Base-by-base conservation (phyloP, 1,140 invertebrate genomes). In the Telenomus remus region DNA sequence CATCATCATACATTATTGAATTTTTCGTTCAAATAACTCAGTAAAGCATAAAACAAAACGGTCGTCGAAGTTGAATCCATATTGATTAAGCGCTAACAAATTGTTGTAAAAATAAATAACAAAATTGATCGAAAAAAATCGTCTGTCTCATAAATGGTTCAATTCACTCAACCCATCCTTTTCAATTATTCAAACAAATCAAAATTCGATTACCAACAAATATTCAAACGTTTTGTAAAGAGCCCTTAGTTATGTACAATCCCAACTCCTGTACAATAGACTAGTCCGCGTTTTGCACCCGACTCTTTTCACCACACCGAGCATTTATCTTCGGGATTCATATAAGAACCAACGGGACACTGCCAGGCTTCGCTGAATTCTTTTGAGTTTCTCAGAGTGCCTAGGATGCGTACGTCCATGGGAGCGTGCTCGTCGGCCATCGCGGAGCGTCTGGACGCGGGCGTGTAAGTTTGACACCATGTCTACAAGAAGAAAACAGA, bases 281-380 rank as follows among this genome's bases (percentile, higher is more conserved):
- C 54, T 49, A 61, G 47, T 56, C 46, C 39, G 4, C 34, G 51
- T 63, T 65, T 65, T 60, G 43, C n/a, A 39, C 15, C 19, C n/a
- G n/a, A 27, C 42, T 35, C 33, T 50, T 39, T 69, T 76, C 83
- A 92, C 91, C 91, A 94, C 55, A 94, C 88, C 42, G 90, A 89
- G 87, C 96, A 98, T 82, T 91, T 91, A 64, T 93, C 92, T 7
- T 89, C 82, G 0, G 97, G 96, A 88, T 98, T 98, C 96, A 98
- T 97, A 0, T 87, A 88, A 0, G 92, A 91, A 13, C 92, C 93
- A 2, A 82, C 79, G 0, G 91, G 90, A 88, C 97, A 99, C 3
- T 93, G 90, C 88, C 94, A 99, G 1, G 92, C 92, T 53, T 90
- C 84, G 0, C 95, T 91, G 85, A 99, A 99, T 65, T 97, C 95